Conservation (phyloP, 2,888 invertebrate species). For the Dione vanillae region DNA sequence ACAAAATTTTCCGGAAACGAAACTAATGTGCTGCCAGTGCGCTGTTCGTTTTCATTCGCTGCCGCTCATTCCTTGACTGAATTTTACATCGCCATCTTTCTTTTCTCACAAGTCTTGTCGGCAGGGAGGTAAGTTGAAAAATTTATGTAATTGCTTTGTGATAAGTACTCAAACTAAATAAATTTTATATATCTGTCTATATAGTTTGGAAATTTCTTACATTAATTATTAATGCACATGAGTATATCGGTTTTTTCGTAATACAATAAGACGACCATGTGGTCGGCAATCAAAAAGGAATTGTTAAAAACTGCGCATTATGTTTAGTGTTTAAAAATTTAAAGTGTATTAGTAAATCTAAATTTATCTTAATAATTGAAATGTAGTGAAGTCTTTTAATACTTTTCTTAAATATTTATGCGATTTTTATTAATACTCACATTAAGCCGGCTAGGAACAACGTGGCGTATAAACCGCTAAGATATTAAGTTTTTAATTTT, state of each 20-base stretch:
- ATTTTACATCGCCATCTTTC: conserved; percentile 75
- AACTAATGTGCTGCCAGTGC: conserved; percentile 37
- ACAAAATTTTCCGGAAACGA: conserved; percentile 36
- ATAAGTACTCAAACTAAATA: conserved; percentile 20
- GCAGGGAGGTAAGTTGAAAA: conserved; percentile 74
- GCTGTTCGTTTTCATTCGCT: conserved; percentile 53
- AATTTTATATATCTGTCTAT: background rate
- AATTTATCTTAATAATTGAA: conserved; percentile 41
- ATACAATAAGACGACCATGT: conserved; percentile 68
- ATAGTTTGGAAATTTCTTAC: background rate
- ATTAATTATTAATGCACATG: conserved; percentile 4
- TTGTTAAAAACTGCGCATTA: conserved; percentile 78
- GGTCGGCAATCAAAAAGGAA: conserved; percentile 66
- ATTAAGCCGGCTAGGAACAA: conserved; percentile 55
- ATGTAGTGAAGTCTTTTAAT: too few relatives aligned
- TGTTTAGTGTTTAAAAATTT: conserved; percentile 62
- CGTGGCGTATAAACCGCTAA: conserved; percentile 69
- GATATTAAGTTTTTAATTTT: conserved; percentile 50
- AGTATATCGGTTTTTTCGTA: conserved; percentile 43
- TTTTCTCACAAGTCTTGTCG: conserved; percentile 75
- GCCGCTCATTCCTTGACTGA: conserved; percentile 32
- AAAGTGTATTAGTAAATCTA: conserved; percentile 41
- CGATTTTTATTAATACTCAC: background rate
- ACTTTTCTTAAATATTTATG: background rate
- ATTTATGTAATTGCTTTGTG: conserved; percentile 48